Conservation (phyloP, 2,888 invertebrate genomes). For the Cantharis rustica region DNA sequence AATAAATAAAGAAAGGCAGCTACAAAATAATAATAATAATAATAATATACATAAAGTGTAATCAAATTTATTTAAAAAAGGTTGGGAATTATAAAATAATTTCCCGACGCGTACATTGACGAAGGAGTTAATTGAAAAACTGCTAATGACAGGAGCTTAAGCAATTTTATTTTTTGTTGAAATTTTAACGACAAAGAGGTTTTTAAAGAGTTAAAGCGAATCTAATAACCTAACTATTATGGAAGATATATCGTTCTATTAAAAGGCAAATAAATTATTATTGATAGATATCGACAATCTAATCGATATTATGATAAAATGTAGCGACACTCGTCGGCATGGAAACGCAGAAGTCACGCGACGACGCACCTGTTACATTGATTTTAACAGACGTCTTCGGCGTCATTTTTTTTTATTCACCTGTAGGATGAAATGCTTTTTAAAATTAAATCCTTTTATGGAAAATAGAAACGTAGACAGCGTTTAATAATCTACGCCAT, state of each 20-base stretch:
- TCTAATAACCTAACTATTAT: not conserved
- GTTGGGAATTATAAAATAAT: not conserved
- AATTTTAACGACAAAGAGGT: not conserved
- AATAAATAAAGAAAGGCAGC: not conserved
- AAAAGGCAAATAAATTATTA: not conserved
- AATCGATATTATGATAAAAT: slow-evolving; percentile 4
- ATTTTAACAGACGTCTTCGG: slow-evolving; percentile 19
- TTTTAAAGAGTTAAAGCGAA: not conserved
- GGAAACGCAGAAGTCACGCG: slow-evolving; percentile 19
- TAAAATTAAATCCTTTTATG: not conserved
- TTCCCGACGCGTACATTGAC: not conserved
- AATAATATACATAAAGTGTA: not conserved
- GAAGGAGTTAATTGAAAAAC: not conserved
- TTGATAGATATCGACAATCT: not conserved
- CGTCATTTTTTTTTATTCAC: slow-evolving; percentile 10
- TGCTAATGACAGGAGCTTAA: not conserved
- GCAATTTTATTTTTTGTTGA: not conserved
- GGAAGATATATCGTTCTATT: not conserved
- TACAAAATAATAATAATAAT: too few species aligned
- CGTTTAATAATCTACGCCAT: not conserved
- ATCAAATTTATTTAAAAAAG: not conserved
- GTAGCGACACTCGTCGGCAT: slow-evolving; percentile 8
- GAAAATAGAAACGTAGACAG: not conserved
- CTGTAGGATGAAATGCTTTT: slow-evolving; percentile 8
- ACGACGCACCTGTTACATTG: slow-evolving; percentile 26